Conservation (phyloP, 2,797 vertebrate species). For the Melanotaenia trifasciata region DNA sequence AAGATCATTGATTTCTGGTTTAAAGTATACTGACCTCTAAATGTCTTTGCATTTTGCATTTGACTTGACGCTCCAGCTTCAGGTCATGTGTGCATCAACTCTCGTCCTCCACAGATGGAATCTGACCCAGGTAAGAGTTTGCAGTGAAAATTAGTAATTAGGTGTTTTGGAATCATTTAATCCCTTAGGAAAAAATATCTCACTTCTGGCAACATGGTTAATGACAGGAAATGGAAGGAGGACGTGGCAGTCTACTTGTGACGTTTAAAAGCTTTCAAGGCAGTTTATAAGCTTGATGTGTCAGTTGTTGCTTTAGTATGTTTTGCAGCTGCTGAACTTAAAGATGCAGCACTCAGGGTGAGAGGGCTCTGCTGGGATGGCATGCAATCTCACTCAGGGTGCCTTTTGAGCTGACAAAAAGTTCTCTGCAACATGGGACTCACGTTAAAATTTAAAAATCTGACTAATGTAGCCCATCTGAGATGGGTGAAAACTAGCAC, state of each 20-base stretch:
- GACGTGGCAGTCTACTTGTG: conserved; percentile 2
- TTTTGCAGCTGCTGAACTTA: conserved; percentile 33
- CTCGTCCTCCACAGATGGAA: conserved; percentile 16
- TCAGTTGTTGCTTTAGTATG: conserved; percentile 27
- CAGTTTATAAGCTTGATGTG: conserved; percentile 27
- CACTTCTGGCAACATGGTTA: conserved; percentile 16
- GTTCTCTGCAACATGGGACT: conserved; percentile 1
- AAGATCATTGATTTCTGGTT: conserved; percentile 5
- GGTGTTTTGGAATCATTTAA: conserved; percentile 27
- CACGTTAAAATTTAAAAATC: conserved; percentile 11
- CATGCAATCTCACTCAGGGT: conserved; percentile 22
- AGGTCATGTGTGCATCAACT: conserved; percentile 40
- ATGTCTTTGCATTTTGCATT: conserved; percentile 12
- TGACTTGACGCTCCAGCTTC: conserved; percentile 34
- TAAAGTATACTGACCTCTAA: conserved; percentile 18
- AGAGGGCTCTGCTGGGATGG: conserved; percentile 1
- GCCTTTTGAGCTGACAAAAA: conserved; percentile 26
- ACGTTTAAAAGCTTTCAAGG: conserved; percentile 17
- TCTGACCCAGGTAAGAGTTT: conserved; percentile 20
- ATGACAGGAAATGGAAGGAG: conserved; percentile 1
- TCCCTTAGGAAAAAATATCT: conserved; percentile 24
- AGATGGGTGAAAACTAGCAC: background rate
- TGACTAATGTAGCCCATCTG: background rate
- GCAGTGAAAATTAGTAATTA: conserved; percentile 29
- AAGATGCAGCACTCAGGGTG: conserved; percentile 7